Evolutionary conservation across 2,113 vertebrate species (phyloP).

Genomic region (Nannobrachium achirus): DNA sequence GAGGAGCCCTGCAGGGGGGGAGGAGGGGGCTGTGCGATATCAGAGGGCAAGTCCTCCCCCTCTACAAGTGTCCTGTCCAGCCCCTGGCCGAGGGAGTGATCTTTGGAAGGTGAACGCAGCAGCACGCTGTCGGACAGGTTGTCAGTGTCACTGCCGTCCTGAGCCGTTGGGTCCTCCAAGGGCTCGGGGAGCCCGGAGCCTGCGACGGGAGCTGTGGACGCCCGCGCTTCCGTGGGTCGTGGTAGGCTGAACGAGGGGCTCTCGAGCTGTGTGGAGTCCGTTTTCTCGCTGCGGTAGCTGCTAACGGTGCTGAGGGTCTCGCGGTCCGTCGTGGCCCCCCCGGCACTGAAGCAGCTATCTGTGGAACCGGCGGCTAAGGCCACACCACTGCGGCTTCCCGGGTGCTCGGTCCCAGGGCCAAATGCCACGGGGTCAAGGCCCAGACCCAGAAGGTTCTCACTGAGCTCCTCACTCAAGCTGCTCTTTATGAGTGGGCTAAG

Average conservation of each 20-base stretch:
- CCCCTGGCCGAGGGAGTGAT: constrained; percentile 76
- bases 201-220: constrained; percentile 40
- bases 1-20: constrained; percentile 73
- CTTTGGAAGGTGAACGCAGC: constrained; percentile 80
- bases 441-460: constrained; percentile 86
- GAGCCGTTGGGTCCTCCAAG: constrained; percentile 51
- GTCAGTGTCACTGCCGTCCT: constrained; percentile 84
- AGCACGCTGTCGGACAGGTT: constrained; percentile 84
- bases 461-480: constrained; percentile 88
- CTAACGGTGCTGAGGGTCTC: constrained; percentile 87
- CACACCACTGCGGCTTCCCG: constrained; percentile 77
- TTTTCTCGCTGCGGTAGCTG: constrained; percentile 91
- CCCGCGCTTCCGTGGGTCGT: constrained; percentile 41
- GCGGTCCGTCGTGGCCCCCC: constrained; percentile 81
- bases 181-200: constrained; percentile 36
- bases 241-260: constrained; percentile 83
- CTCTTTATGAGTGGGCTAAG: constrained; percentile 88
- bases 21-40: constrained; percentile 63
- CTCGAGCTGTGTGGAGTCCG: constrained; percentile 89
- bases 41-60: constrained; percentile 75
- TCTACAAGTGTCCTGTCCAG: constrained; percentile 83
- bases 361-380: constrained; percentile 86
- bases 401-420: constrained; percentile 73
- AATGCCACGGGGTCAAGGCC: constrained; percentile 77
- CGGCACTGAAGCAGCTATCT: constrained; percentile 89